phyloP scores from a whole-genome alignment of 1,140 invertebrate species.

The Drosophila lacertosa region DNA sequence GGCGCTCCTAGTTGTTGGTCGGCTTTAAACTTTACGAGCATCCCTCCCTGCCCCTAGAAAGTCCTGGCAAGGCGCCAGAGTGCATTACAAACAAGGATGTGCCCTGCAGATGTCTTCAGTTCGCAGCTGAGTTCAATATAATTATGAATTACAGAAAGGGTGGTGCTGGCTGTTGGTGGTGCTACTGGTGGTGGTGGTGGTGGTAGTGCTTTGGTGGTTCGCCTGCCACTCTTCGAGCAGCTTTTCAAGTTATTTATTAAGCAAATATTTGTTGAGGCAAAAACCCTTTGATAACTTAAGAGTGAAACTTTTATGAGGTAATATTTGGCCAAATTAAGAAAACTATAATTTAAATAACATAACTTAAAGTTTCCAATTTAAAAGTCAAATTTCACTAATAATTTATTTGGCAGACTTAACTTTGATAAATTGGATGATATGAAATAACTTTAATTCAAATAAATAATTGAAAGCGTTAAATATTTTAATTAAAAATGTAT shows the following conservation, averaged over 20 bases:
- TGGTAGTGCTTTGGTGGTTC: too few species aligned
- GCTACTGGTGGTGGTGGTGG: too few species aligned
- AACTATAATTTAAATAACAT: not conserved
- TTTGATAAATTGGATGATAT: too few species aligned
- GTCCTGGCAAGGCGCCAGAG: conserved; percentile 16
- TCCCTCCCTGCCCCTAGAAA: not conserved
- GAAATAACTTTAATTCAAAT: not conserved
- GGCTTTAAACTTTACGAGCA: conserved; percentile 22
- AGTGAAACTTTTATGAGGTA: not conserved
- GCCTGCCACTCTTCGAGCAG: conserved; percentile 1
- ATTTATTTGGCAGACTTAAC: not conserved
- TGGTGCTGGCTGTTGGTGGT: too few species aligned
- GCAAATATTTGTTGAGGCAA: conserved; percentile 21
- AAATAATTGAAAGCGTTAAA: too few species aligned
- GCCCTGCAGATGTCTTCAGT: conserved; percentile 31
- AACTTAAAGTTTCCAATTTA: not conserved
- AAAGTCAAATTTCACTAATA: not conserved
- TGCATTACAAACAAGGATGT: conserved; percentile 21
- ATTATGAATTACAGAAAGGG: conserved; percentile 20
- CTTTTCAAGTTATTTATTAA: conserved; percentile 16
- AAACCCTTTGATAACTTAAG: conserved; percentile 18
- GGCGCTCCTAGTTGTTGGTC: conserved; percentile 7
- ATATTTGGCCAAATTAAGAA: not conserved
- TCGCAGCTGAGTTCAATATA: conserved; percentile 25
- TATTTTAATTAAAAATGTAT: too few species aligned